phyloP scores from a whole-genome alignment of 2,113 vertebrate genomes.

The Thunnus maccoyii region DNA sequence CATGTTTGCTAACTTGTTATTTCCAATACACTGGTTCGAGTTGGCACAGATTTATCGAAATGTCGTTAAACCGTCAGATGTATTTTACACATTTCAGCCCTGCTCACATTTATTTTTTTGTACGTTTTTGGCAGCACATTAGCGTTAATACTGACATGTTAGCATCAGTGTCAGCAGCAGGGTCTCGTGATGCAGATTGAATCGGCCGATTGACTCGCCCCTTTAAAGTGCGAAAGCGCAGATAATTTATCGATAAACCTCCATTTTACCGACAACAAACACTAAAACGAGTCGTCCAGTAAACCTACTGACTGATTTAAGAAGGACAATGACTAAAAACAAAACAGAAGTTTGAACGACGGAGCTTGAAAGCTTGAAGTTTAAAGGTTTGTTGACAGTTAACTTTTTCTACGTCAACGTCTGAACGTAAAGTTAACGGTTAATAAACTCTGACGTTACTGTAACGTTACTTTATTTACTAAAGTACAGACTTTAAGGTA shows the following conservation, averaged over 20 bases:
- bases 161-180: conserved; percentile 51
- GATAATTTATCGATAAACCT: no score
- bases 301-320: no score
- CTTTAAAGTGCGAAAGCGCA: background rate
- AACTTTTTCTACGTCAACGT: background rate
- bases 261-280: no score
- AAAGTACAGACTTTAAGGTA: background rate
- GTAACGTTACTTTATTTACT: background rate
- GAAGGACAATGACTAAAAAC: no score
- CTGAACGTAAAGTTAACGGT: background rate
- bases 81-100: rapidly evolving
- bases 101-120: background rate
- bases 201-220: background rate
- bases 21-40: background rate
- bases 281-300: no score
- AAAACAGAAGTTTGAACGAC: no score
- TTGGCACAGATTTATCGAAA: background rate
- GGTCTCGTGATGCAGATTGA: conserved; percentile 67
- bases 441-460: no score
- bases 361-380: background rate
- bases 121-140: rapidly evolving
- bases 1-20: conserved; percentile 44
- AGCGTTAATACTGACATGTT: conserved; percentile 2
- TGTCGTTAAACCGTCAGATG: rapidly evolving
- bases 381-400: background rate